Evolutionary conservation across 2,888 invertebrate genomes (phyloP).

Genomic region (Hyles lineata): DNA sequence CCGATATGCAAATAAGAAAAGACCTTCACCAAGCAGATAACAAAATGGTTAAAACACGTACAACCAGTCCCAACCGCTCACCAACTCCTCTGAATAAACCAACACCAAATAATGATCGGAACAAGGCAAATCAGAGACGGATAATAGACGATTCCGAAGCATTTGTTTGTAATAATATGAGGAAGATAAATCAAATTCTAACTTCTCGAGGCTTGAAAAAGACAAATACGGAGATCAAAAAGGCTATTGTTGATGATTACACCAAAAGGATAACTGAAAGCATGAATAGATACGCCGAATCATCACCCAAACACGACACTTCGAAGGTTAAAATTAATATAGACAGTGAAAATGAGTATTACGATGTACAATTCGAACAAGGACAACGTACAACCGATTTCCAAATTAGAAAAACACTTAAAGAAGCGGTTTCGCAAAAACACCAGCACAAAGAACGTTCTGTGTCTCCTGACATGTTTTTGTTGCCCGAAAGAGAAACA

Average conservation of each 20-base stretch:
- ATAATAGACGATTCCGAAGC: slow-evolving; percentile 5
- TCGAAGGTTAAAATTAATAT: slow-evolving; percentile 68
- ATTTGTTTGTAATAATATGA: background rate
- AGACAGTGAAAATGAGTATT: slow-evolving; percentile 63
- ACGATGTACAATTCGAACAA: slow-evolving; percentile 61
- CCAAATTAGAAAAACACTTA: slow-evolving; percentile 55
- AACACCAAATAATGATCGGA: slow-evolving; percentile 35
- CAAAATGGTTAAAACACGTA: slow-evolving; percentile 30
- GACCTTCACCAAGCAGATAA: slow-evolving; percentile 33
- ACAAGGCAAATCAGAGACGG: slow-evolving; percentile 34
- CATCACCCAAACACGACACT: slow-evolving; percentile 44
- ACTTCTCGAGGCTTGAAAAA: slow-evolving; percentile 16
- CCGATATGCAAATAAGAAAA: slow-evolving; percentile 31
- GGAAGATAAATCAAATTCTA: slow-evolving; percentile 27
- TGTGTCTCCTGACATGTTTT: slow-evolving; percentile 46
- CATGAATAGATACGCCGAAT: slow-evolving; percentile 41
- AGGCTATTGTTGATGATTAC: slow-evolving; percentile 60
- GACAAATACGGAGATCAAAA: slow-evolving; percentile 43
- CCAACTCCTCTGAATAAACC: slow-evolving; percentile 31
- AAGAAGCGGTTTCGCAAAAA: slow-evolving; percentile 44
- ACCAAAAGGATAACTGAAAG: slow-evolving; percentile 53
- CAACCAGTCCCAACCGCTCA: slow-evolving; percentile 34
- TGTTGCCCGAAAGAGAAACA: slow-evolving; percentile 40
- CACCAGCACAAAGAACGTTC: slow-evolving; percentile 32
- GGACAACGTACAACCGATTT: slow-evolving; percentile 55